These are phyloP conservation scores for Sisor rabdophorus DNA, from an alignment of 2,113 vertebrate species.

Conservation along the genomic window DNA sequence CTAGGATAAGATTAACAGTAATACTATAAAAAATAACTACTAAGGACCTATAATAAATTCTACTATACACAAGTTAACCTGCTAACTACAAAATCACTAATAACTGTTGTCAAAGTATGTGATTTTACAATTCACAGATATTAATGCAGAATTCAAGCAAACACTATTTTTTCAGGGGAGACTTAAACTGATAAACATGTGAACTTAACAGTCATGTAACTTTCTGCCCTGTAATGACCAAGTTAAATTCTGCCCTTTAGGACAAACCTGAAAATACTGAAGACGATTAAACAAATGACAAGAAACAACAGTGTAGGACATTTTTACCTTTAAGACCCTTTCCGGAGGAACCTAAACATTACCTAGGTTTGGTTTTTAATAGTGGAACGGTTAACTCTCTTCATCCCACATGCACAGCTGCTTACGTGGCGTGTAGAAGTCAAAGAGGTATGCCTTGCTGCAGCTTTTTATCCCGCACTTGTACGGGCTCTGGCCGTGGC, in stretches of 20 bases:
- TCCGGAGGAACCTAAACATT: not conserved
- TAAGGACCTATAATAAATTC: not conserved
- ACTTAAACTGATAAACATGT: not conserved
- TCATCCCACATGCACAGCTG: conserved; percentile 94
- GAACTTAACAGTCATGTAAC: not conserved
- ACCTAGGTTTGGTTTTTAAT: not conserved
- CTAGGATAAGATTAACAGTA: not conserved
- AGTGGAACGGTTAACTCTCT: conserved; percentile 68
- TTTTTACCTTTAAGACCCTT: not conserved
- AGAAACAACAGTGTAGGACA: not conserved
- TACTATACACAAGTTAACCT: not conserved
- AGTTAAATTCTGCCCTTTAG: conserved; percentile 5
- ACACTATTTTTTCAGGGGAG: not conserved
- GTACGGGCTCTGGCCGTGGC: conserved; percentile 77
- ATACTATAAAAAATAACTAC: not conserved
- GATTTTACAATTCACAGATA: not conserved
- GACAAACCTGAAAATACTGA: not conserved
- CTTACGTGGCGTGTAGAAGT: conserved; percentile 82
- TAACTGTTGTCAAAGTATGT: not conserved
- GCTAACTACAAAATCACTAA: not conserved
- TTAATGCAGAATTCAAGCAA: not conserved
- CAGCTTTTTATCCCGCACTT: conserved; percentile 97
- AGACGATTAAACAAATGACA: not conserved
- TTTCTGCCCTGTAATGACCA: conserved; percentile 15
- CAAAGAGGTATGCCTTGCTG: conserved; percentile 86